These are phyloP conservation scores for Eospalax fontanierii DNA, from an alignment of 2,797 vertebrate species.

Conservation along the genomic window DNA sequence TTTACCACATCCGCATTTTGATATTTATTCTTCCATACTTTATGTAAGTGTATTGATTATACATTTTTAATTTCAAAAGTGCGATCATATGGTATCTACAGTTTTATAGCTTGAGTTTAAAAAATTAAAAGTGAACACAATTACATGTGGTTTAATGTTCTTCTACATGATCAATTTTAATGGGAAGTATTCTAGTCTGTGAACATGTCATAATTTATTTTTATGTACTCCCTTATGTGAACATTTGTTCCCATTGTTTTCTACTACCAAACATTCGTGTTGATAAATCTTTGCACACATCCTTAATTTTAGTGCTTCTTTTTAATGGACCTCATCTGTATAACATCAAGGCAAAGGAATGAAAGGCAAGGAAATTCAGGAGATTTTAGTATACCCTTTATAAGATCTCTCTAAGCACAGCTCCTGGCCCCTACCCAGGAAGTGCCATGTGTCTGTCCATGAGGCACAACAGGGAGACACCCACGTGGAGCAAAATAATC, in stretches of 20 bases:
- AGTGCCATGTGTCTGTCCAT: neutral
- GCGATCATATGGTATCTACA: neutral
- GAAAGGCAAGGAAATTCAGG: neutral
- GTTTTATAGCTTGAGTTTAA: slow-evolving; percentile 54
- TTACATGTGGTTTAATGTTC: slow-evolving; percentile 67
- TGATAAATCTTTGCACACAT: slow-evolving; percentile 64
- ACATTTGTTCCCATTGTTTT: slow-evolving; percentile 33
- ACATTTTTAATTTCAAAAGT: slow-evolving; percentile 57
- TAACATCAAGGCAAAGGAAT: neutral
- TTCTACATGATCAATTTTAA: slow-evolving; percentile 77
- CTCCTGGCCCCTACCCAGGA: neutral
- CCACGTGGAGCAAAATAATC: neutral
- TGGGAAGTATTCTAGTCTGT: slow-evolving; percentile 47
- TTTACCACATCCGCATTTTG: neutral
- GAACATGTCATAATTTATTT: slow-evolving; percentile 69
- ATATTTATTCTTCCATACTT: slow-evolving; percentile 58
- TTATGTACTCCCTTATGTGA: slow-evolving; percentile 72
- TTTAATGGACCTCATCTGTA: slow-evolving; percentile 29
- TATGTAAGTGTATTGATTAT: neutral
- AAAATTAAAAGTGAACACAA: slow-evolving; percentile 73
- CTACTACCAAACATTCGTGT: slow-evolving; percentile 44
- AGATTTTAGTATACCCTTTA: neutral
- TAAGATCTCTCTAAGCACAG: neutral
- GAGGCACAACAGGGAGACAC: neutral
- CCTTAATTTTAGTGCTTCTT: slow-evolving; percentile 50